Evolutionary conservation across 2,113 vertebrate genomes (phyloP).

Genomic region (Trochalopteron elliotii): DNA sequence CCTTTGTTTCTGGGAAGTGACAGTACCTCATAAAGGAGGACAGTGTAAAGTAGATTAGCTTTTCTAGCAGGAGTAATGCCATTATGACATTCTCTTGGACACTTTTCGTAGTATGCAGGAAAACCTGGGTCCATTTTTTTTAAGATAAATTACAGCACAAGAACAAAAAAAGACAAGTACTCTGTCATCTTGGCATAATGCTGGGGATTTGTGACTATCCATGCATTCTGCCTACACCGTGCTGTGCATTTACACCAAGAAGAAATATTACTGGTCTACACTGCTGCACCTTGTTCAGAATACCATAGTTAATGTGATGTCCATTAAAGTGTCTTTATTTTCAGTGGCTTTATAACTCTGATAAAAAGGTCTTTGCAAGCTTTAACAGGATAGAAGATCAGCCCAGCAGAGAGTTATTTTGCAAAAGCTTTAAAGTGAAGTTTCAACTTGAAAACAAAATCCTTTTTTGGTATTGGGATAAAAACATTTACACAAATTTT

Average conservation of each 20-base stretch:
- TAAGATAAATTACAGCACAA: slow-evolving; percentile 62
- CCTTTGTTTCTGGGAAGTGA: slow-evolving; percentile 62
- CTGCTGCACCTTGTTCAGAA: slow-evolving; percentile 3
- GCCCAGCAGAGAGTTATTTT: neutral
- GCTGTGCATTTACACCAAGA: neutral
- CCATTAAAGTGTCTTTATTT: slow-evolving; percentile 47
- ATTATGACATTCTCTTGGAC: slow-evolving; percentile 57
- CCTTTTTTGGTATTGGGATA: neutral
- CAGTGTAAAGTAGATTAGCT: slow-evolving; percentile 61
- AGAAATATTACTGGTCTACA: slow-evolving; percentile 36
- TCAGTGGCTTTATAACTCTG: slow-evolving; percentile 12
- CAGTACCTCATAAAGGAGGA: slow-evolving; percentile 57
- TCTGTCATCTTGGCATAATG: slow-evolving; percentile 68
- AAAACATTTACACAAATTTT: neutral
- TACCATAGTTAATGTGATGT: slow-evolving; percentile 21
- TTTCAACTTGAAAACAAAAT: neutral
- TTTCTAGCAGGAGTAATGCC: slow-evolving; percentile 59
- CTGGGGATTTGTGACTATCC: slow-evolving; percentile 51
- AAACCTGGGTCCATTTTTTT: slow-evolving; percentile 50
- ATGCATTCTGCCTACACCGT: neutral
- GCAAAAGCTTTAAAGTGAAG: neutral
- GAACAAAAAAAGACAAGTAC: slow-evolving; percentile 67
- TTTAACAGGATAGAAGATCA: neutral
- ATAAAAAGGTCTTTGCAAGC: neutral
- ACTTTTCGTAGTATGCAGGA: slow-evolving; percentile 22